Evolutionary conservation across 2,888 invertebrate species (phyloP).

Genomic region (Oligia fasciuncula): DNA sequence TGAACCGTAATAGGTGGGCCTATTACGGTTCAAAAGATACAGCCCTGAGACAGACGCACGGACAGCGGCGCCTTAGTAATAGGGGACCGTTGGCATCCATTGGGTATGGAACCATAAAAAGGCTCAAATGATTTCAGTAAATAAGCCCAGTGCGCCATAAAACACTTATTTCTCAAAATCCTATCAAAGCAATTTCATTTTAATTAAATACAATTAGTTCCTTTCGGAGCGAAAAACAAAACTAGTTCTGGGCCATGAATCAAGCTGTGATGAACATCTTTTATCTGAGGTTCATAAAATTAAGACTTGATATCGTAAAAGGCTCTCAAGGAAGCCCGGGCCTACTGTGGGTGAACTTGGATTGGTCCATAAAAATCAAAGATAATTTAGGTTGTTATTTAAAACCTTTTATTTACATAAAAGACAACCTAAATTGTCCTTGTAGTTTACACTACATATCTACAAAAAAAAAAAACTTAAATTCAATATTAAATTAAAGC

Average conservation of each 20-base stretch:
- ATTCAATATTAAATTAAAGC: background rate
- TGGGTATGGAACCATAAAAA: background rate
- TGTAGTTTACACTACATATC: background rate
- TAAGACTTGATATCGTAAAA: slow-evolving; percentile 61
- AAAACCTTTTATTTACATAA: background rate
- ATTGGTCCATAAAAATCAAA: slow-evolving; percentile 56
- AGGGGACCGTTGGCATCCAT: background rate
- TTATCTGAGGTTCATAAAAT: slow-evolving; percentile 65
- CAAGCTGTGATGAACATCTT: slow-evolving; percentile 64
- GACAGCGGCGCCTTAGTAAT: background rate
- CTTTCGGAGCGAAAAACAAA: slow-evolving; percentile 60
- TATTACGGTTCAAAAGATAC: background rate
- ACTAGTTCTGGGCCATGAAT: slow-evolving; percentile 68
- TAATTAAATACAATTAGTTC: slow-evolving; percentile 19
- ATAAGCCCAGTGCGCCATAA: background rate
- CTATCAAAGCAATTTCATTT: slow-evolving; percentile 28
- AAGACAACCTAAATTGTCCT: background rate
- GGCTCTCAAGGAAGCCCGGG: slow-evolving; percentile 4
- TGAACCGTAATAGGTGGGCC: no score
- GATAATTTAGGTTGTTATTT: slow-evolving; percentile 18
- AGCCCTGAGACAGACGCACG: background rate
- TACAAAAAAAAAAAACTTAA: background rate
- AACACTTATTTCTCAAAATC: slow-evolving; percentile 17
- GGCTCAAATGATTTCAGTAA: background rate
- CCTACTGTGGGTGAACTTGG: slow-evolving; percentile 31